phyloP scores from a whole-genome alignment of 1,140 invertebrate species.

The Caligus rogercresseyi region DNA sequence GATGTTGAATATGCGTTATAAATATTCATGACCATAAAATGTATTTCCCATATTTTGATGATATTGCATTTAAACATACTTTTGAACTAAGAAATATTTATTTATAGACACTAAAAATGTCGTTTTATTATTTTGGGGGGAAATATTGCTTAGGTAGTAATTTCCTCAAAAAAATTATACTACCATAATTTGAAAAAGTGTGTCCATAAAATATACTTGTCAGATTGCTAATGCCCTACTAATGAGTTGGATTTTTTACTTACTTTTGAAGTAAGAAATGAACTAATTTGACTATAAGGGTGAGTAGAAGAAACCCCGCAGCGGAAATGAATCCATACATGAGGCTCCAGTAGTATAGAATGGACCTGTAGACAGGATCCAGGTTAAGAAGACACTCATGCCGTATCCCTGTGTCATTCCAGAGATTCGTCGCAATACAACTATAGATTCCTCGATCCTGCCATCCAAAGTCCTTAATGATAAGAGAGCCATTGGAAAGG shows the following conservation, averaged over 20 bases:
- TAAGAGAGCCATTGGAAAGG: conserved; percentile 46
- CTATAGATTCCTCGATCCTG: conserved; percentile 68
- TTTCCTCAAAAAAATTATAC: too few relatives aligned
- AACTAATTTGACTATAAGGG: conserved; percentile 53
- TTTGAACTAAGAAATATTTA: too few relatives aligned
- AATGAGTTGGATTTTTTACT: neutral
- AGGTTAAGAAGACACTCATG: conserved; percentile 55
- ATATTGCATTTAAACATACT: too few relatives aligned
- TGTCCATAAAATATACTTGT: too few relatives aligned
- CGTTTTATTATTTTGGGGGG: too few relatives aligned
- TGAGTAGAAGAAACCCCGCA: conserved; percentile 53
- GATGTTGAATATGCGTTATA: too few relatives aligned
- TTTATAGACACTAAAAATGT: too few relatives aligned
- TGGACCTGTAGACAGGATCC: conserved; percentile 39
- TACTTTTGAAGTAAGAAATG: conserved; percentile 22
- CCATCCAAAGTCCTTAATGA: conserved; percentile 43
- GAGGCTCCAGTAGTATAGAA: conserved; percentile 63
- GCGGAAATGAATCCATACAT: conserved; percentile 58
- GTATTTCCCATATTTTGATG: too few relatives aligned
- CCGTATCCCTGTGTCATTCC: neutral
- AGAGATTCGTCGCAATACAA: conserved; percentile 44
- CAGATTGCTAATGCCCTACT: too few relatives aligned
- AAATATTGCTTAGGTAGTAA: too few relatives aligned
- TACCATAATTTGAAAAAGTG: too few relatives aligned
- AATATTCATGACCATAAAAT: too few relatives aligned